Evolutionary conservation across 2,797 vertebrate genomes (phyloP), one percentile per base, ranked within the genome.

Genomic region (Lophius americanus): DNA sequence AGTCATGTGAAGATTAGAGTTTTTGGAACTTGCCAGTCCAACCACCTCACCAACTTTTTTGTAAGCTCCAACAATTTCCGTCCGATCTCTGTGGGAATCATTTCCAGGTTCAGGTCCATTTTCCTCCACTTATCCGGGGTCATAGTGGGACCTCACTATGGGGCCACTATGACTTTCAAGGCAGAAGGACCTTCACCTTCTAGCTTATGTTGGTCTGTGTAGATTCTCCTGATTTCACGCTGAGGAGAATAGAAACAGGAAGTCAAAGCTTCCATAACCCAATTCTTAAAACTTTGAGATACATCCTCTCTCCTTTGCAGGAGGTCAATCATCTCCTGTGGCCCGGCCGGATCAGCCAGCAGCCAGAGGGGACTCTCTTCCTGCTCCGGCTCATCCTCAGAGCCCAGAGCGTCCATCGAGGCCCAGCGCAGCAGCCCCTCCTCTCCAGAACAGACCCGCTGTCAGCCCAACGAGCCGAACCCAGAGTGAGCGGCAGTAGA

Each of bases 401-500:
- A 76, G 13, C 66, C 56, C 79, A 0, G 70, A 71, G 0, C 49
- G 0, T 0, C 70, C 63, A 23, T 78, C 63, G 0, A 76, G 64
- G 14, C 39, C 75, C 12, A 3, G 33, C 0, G 50, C 10, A 32
- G 51, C 36, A 0, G 10, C 23, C 5, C 63, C 14, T 4, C 37
- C 69, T 35, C 44, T 4, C 7, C 64, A 73, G 46, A 46, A 0
- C 44, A 58, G 44, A 36, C 60, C 70, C 0, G 12, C 69, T 1
- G 12, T 63, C 32, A 23, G 46, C 7, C 36, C 80, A 0, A 74
- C 82, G 0, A 38, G 37, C 3, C 78, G 66, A 37, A 78, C 78
- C n/a, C 86, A 86, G 35, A 46, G 92, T 93, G 73, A 92, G 90
- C 75, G 12, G 43, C 9, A 9, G 9, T 4, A 2, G 48, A 49